Evolutionary conservation across 2,797 vertebrate genomes (phyloP).

Genomic region (Pangasius mekongensis): DNA sequence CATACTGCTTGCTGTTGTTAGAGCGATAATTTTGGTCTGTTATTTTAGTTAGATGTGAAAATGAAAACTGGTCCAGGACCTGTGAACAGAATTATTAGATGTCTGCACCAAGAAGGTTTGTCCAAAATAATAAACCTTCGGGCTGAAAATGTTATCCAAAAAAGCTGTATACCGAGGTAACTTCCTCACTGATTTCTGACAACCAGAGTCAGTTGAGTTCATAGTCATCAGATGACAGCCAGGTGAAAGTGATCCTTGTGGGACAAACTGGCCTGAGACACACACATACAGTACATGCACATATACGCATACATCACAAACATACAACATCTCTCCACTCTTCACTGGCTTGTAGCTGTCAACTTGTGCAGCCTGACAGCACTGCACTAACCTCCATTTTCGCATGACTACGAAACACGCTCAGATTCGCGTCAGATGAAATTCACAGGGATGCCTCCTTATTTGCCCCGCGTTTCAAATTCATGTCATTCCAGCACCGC

Average conservation of each 20-base stretch:
- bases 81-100: background rate
- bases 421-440: background rate
- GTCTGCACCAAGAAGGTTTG: no score
- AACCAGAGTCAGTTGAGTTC: background rate
- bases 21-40: background rate
- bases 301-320: conserved; percentile 49
- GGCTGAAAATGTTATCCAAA: background rate
- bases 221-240: background rate
- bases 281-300: background rate
- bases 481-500: background rate
- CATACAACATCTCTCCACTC: conserved; percentile 58
- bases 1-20: background rate
- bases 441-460: background rate
- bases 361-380: conserved; percentile 65
- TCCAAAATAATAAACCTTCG: background rate
- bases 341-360: conserved; percentile 63
- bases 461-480: conserved; percentile 11
- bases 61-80: background rate
- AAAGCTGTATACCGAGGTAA: background rate
- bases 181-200: background rate
- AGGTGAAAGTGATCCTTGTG: background rate
- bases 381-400: conserved; percentile 49
- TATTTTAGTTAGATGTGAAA: background rate
- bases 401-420: background rate
- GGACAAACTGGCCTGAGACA: background rate